Conservation (phyloP, 37 sponge, comb jelly and placozoan genomes). For the Corticium candelabrum region DNA sequence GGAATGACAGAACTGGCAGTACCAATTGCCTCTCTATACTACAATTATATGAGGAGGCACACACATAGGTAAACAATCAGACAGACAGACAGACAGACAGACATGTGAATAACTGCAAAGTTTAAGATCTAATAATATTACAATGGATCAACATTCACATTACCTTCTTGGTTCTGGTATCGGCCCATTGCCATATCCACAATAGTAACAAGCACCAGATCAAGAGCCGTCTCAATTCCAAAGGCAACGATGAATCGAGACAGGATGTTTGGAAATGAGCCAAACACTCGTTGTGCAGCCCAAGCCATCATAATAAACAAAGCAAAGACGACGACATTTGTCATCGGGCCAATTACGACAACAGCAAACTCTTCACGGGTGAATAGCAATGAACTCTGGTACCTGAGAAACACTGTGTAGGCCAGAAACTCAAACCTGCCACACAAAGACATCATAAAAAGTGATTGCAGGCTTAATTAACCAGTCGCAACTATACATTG, state of each 20-base stretch:
- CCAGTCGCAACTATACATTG: too few relatives aligned
- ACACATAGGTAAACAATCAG: too few relatives aligned
- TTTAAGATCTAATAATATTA: too few relatives aligned
- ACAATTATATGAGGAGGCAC: too few relatives aligned
- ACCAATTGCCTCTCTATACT: too few relatives aligned
- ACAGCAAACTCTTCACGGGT: conserved; percentile 7
- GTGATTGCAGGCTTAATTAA: too few relatives aligned
- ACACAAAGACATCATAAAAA: too few relatives aligned
- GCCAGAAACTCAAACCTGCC: conserved; percentile 1
- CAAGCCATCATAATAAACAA: neutral
- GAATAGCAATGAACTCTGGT: conserved; percentile 2
- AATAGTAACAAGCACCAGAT: neutral
- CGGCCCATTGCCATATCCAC: neutral
- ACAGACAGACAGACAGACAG: too few relatives aligned
- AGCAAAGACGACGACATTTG: conserved; percentile 3
- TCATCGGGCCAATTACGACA: conserved; percentile 3
- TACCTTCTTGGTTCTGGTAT: neutral
- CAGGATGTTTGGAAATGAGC: neutral
- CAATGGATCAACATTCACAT: too few relatives aligned
- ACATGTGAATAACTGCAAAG: too few relatives aligned
- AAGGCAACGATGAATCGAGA: conserved; percentile 8
- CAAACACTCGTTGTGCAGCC: conserved; percentile 6
- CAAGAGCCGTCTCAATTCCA: conserved; percentile 12
- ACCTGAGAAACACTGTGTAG: neutral
- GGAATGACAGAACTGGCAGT: too few relatives aligned